Conservation (phyloP, 2,113 vertebrate genomes). For the Ploceus nigricollis region DNA sequence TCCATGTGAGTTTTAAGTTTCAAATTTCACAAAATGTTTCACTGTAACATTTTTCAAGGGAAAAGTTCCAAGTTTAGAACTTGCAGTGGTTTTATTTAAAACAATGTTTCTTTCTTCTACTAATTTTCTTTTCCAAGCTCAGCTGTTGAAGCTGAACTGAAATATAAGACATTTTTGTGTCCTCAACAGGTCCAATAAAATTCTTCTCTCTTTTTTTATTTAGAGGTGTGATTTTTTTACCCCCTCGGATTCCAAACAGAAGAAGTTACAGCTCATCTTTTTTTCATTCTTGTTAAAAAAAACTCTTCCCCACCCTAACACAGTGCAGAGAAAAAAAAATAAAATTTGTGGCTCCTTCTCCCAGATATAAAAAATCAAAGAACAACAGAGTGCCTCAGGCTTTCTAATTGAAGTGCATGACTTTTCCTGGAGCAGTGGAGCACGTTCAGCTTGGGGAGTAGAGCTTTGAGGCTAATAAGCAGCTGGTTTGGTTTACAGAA, state of each 20-base stretch:
- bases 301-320: background rate
- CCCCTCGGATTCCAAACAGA: background rate
- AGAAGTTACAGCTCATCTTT: background rate
- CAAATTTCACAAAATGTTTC: background rate
- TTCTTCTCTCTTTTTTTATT: background rate
- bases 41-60: background rate
- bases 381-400: background rate
- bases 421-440: background rate
- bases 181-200: background rate
- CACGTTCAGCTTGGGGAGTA: accelerated
- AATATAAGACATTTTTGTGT: background rate
- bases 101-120: constrained; percentile 31
- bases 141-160: background rate
- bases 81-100: background rate
- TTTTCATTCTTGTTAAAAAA: background rate
- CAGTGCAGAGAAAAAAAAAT: background rate
- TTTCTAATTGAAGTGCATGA: background rate
- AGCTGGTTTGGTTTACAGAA: background rate
- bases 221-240: background rate
- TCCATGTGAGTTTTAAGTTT: background rate
- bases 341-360: background rate
- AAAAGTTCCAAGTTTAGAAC: background rate
- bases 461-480: background rate
- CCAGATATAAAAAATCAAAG: background rate
- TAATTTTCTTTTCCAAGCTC: background rate